Conservation (phyloP, 2,113 vertebrate species). For the Vulpes lagopus region DNA sequence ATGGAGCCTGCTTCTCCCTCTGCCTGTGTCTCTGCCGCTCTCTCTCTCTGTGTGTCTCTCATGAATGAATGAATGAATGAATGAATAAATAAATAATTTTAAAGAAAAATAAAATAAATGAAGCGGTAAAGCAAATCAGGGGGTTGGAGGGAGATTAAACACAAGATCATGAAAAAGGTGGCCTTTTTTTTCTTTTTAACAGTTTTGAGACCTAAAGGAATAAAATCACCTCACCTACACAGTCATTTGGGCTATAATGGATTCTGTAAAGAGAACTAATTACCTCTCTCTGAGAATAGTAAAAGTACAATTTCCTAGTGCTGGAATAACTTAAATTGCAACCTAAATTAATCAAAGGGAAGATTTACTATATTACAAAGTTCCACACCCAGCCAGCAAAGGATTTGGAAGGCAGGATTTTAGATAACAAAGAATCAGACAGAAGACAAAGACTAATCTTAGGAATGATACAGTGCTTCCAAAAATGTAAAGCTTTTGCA, state of each 20-base stretch:
- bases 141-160: background rate
- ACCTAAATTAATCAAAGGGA: background rate
- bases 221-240: background rate
- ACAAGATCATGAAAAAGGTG: background rate
- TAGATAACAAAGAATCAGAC: constrained; percentile 50
- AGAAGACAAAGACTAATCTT: constrained; percentile 18
- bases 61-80: too few species aligned
- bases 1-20: too few species aligned
- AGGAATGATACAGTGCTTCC: constrained; percentile 1
- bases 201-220: background rate
- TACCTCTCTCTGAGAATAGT: background rate
- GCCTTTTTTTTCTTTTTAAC: background rate
- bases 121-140: background rate
- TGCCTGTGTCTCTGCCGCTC: too few species aligned
- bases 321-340: background rate
- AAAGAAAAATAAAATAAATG: background rate
- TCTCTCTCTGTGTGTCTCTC: too few species aligned
- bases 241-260: background rate
- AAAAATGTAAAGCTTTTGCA: background rate
- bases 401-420: constrained; percentile 14
- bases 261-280: background rate
- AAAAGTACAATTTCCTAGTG: constrained; percentile 1
- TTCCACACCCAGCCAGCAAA: background rate
- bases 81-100: too few species aligned
- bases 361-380: background rate